Conservation (phyloP, 2,888 invertebrate species). For the Sinodicranocentrus sp. region DNA sequence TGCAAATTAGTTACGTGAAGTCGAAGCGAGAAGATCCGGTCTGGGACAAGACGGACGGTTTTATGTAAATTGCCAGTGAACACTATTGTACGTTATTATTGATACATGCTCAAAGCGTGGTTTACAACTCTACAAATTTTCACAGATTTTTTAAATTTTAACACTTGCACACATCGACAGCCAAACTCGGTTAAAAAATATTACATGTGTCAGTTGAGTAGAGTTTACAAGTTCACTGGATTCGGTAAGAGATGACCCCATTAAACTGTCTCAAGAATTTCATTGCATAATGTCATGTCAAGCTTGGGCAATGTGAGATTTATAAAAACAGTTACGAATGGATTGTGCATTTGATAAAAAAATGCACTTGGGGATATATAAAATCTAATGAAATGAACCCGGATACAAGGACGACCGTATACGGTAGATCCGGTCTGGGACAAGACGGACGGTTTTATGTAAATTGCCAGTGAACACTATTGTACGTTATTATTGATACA, state of each 20-base stretch:
- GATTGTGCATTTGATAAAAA: background rate
- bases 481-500: background rate
- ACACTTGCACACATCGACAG: background rate
- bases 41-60: conserved; percentile 61
- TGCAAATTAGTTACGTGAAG: conserved; percentile 58
- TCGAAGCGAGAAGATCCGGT: conserved; percentile 46
- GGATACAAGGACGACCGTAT: conserved; percentile 30
- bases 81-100: conserved; percentile 1
- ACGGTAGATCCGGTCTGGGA: conserved; percentile 61
- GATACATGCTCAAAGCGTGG: background rate
- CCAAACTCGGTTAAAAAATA: background rate
- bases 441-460: conserved; percentile 56
- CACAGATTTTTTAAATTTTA: background rate
- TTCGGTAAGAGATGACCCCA: background rate
- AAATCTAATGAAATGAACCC: conserved; percentile 25
- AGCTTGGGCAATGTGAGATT: too few relatives aligned
- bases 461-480: conserved; percentile 7
- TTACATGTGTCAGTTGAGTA: background rate
- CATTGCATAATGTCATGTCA: too few relatives aligned
- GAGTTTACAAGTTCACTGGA: background rate
- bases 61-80: conserved; percentile 29
- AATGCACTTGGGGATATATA: background rate
- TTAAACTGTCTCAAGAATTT: too few relatives aligned
- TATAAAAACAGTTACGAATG: too few relatives aligned
- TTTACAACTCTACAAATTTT: conserved; percentile 2